These are phyloP conservation scores for Sebastes steindachneri DNA, from an alignment of 2,797 vertebrate species.

Conservation along the genomic window DNA sequence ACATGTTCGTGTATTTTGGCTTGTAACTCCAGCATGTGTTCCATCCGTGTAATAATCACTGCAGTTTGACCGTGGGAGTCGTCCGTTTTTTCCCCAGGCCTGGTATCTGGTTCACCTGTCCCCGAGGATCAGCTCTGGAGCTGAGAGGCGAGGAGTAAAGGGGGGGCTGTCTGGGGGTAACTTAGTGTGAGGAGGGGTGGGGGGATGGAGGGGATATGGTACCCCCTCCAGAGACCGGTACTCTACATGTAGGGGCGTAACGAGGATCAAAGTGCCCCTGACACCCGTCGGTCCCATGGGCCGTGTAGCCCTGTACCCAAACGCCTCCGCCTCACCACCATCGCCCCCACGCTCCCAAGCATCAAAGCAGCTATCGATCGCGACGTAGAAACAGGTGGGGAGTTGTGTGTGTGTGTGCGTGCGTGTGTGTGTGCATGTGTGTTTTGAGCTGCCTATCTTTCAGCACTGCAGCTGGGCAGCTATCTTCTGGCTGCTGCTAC, in stretches of 20 bases:
- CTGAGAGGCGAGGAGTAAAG: constrained; percentile 12
- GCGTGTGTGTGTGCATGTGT: constrained; percentile 1
- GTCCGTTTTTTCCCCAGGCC: constrained; percentile 7
- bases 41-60: constrained; percentile 29
- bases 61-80: constrained; percentile 28
- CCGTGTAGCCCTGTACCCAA: constrained; percentile 43
- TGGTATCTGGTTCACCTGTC: constrained; percentile 66
- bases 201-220: not conserved
- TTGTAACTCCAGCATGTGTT: constrained; percentile 15
- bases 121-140: constrained; percentile 60
- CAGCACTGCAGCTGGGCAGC: constrained; percentile 66
- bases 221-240: constrained; percentile 39
- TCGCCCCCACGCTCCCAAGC: constrained; percentile 28
- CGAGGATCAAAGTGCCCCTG: constrained; percentile 70
- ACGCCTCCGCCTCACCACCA: not conserved
- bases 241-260: constrained; percentile 55
- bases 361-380: constrained; percentile 66
- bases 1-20: constrained; percentile 35
- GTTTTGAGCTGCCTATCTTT: constrained; percentile 40
- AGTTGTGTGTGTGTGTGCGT: not conserved
- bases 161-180: not conserved
- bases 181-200: not conserved
- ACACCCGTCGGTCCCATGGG: constrained; percentile 66
- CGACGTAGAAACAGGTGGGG: constrained; percentile 62
- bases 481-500: constrained; percentile 46